Conservation (phyloP, 2,888 invertebrate genomes). For the Monopis laevigella region DNA sequence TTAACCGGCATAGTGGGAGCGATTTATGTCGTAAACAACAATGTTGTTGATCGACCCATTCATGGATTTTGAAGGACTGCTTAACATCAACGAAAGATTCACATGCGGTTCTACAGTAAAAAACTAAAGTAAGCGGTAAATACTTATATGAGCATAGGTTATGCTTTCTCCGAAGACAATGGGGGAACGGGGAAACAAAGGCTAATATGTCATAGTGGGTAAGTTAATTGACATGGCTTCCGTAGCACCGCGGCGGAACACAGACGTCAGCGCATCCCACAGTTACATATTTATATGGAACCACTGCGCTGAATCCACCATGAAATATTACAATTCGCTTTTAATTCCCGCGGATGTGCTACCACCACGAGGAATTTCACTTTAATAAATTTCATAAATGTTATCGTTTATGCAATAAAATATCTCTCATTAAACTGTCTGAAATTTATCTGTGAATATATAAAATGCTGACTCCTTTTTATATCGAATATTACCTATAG, state of each 20-base stretch:
- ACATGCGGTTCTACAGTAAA: too few relatives aligned
- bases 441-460: conserved; percentile 51
- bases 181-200: conserved; percentile 42
- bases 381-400: conserved; percentile 9
- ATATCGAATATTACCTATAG: too few relatives aligned
- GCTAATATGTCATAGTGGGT: conserved; percentile 63
- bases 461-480: conserved; percentile 28
- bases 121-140: not conserved
- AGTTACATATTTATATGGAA: conserved; percentile 57
- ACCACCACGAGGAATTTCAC: conserved; percentile 10
- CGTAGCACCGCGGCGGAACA: conserved; percentile 56
- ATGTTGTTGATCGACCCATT: too few relatives aligned
- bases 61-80: too few relatives aligned
- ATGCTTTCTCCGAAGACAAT: conserved; percentile 40
- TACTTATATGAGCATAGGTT: not conserved
- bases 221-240: conserved; percentile 66
- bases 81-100: too few relatives aligned
- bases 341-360: conserved; percentile 22
- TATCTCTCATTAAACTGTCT: conserved; percentile 2
- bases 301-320: conserved; percentile 27
- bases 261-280: conserved; percentile 57
- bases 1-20: too few relatives aligned
- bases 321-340: conserved; percentile 29
- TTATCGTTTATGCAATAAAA: conserved; percentile 6
- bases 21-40: too few relatives aligned